Conservation (phyloP, 2,113 vertebrate species). For the Plecotus auritus region DNA sequence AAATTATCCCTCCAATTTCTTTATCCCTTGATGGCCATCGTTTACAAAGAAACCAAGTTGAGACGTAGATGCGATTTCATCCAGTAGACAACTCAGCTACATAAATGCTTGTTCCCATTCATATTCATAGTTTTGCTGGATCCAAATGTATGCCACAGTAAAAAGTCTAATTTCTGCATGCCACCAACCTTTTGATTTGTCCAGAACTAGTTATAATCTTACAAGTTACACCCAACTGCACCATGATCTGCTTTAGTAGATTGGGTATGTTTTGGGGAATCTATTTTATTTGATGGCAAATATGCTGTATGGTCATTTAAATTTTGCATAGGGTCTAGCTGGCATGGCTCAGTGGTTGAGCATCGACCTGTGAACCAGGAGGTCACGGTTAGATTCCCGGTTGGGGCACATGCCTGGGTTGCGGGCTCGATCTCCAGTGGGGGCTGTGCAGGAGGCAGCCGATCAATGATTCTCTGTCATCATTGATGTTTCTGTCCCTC, state of each 20-base stretch:
- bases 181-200: not conserved
- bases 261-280: not conserved
- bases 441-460: too few relatives aligned
- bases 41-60: not conserved
- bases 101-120: not conserved
- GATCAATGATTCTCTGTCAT: too few relatives aligned
- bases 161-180: not conserved
- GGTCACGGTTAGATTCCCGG: too few relatives aligned
- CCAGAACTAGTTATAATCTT: not conserved
- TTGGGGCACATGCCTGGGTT: too few relatives aligned
- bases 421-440: too few relatives aligned
- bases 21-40: not conserved
- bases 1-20: not conserved
- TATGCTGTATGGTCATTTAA: not conserved
- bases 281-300: not conserved
- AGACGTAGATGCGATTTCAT: not conserved
- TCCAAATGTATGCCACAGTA: not conserved
- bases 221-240: not conserved
- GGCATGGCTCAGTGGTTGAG: too few relatives aligned
- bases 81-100: not conserved
- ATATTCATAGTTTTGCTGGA: not conserved
- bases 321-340: not conserved
- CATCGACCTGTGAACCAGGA: too few relatives aligned
- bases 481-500: too few relatives aligned
- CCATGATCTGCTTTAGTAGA: not conserved